These are phyloP conservation scores for Agelas oroides DNA, from an alignment of 37 sponge, comb jelly and placozoan species.

Conservation along the genomic window DNA sequence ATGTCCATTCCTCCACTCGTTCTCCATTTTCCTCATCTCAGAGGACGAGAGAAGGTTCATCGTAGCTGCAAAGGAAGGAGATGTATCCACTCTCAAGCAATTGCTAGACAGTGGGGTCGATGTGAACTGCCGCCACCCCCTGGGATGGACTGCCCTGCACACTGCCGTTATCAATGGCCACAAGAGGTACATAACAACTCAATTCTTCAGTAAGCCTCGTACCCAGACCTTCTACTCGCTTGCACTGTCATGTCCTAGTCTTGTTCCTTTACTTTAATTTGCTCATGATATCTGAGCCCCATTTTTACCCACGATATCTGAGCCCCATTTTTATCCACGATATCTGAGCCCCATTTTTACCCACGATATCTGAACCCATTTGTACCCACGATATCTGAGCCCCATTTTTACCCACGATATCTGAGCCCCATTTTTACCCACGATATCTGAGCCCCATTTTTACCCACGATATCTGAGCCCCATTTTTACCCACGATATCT, in stretches of 20 bases:
- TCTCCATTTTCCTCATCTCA: not conserved
- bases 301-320: no score
- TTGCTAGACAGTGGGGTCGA: constrained; percentile 68
- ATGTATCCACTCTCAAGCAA: constrained; percentile 2
- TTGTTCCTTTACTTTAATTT: not conserved
- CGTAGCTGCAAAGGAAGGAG: constrained; percentile 17
- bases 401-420: no score
- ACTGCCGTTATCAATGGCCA: constrained; percentile 70
- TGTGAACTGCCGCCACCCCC: constrained; percentile 75
- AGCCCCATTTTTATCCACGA: no score
- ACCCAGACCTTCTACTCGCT: not conserved
- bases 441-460: no score
- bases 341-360: no score
- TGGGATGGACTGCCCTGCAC: constrained; percentile 89
- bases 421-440: no score
- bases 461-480: no score
- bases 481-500: no score
- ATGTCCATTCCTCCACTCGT: no score
- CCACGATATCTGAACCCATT: no score
- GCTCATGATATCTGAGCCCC: no score
- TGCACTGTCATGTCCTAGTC: not conserved
- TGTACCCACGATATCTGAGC: no score
- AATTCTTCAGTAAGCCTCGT: not conserved
- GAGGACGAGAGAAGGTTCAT: constrained; percentile 37
- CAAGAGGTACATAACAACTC: not conserved